Evolutionary conservation across 2,113 vertebrate species (phyloP), one percentile per base, ranked within the genome.

Genomic region (Merops nubicus): DNA sequence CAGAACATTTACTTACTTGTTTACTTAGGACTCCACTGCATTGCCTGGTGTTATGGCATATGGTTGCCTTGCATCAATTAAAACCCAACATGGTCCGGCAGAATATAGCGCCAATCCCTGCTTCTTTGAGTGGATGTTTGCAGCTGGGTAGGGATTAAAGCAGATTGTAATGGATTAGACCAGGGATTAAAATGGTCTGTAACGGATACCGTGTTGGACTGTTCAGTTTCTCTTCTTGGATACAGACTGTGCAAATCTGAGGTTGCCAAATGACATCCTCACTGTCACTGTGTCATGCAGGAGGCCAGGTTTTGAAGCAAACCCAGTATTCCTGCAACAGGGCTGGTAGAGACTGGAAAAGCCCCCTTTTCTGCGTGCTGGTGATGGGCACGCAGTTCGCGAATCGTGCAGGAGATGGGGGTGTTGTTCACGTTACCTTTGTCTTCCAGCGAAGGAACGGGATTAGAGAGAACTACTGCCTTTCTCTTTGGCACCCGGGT

Each of bases 141-240:
- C 92, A 95, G 69, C 79, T 89, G 86, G 87, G 60, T 57, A 57
- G 73, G 79, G 89, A 96, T 96, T 97, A 95, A 95, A 96, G 73
- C 94, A 96, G 93, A 94, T 93, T 94, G 64, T 91, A 93, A 95
- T 87, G 82, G 95, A 97, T 97, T 96, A 97, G 85, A 94, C 43
- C 36, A 92, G 40, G 54, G 92, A 94, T 95, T 97, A 94, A 95
- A 96, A 81, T 89, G 87, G 79, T 77, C 87, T 83, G 93, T 89
- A 96, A 96, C 85, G 92, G 91, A 95, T 96, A 95, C 90, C 70
- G 69, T 82, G 73, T 67, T 82, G 76, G 74, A 96, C 76, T 95
- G 60, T 70, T 96, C 67, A 15, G 50, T 85, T 95, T 94, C 89
- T 96, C 25, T 95, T 93, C 76, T 87, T 57, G 76, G 50, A 72